phyloP scores from a whole-genome alignment of 2,113 vertebrate genomes.

The Hemicordylus capensis region DNA sequence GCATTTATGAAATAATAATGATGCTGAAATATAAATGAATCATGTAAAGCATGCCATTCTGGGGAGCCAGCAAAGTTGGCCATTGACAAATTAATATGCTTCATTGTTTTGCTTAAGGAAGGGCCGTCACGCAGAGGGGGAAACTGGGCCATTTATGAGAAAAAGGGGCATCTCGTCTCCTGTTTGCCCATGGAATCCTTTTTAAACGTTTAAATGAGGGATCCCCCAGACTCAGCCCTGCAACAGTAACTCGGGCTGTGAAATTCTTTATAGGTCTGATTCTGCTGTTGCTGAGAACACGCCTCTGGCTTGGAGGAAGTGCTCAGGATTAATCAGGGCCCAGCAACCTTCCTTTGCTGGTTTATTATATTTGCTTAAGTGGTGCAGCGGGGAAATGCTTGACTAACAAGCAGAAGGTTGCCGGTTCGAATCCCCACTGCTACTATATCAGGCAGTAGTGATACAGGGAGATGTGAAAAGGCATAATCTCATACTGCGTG shows the following conservation, averaged over 20 bases:
- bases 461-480: too few relatives aligned
- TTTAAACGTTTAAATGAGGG: conserved; percentile 43
- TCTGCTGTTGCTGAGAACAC: conserved; percentile 31
- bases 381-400: too few relatives aligned
- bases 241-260: conserved; percentile 14
- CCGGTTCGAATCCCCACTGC: too few relatives aligned
- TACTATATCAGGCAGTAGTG: too few relatives aligned
- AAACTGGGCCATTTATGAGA: conserved; percentile 27
- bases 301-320: neutral
- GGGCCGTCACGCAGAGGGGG: neutral
- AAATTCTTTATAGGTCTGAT: conserved; percentile 28
- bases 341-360: conserved; percentile 25
- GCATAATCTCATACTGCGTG: too few relatives aligned
- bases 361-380: too few relatives aligned
- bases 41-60: conserved; percentile 71
- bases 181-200: conserved; percentile 4
- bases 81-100: conserved; percentile 62
- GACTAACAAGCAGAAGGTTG: too few relatives aligned
- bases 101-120: conserved; percentile 67
- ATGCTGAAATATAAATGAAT: conserved; percentile 78
- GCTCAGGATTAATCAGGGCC: conserved; percentile 47
- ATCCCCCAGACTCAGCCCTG: conserved; percentile 16
- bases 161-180: neutral
- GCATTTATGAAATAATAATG: conserved; percentile 85
- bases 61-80: conserved; percentile 63